Evolutionary conservation across 2,113 vertebrate species (phyloP).

Genomic region (Merops nubicus): DNA sequence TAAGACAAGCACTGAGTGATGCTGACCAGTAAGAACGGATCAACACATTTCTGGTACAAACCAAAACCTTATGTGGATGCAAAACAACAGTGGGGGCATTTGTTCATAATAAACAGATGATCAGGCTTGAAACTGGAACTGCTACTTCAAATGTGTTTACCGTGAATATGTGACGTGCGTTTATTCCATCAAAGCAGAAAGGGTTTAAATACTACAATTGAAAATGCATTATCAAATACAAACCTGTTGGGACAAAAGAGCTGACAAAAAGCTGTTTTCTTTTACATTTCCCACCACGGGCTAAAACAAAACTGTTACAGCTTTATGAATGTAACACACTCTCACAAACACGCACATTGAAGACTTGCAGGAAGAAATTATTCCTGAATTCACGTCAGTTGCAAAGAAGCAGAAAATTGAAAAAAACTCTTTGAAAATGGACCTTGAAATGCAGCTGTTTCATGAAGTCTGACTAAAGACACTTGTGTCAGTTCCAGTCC

Average conservation of each 20-base stretch:
- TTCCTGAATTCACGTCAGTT: neutral
- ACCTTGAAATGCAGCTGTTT: neutral
- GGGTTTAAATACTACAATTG: neutral
- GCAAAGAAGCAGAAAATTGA: neutral
- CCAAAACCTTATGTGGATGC: neutral
- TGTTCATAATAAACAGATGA: neutral
- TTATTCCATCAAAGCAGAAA: neutral
- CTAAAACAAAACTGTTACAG: neutral
- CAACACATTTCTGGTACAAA: neutral
- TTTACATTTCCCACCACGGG: neutral
- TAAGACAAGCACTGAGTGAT: neutral
- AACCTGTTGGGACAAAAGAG: neutral
- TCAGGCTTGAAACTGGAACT: neutral
- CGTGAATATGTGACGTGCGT: neutral
- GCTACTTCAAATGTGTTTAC: neutral
- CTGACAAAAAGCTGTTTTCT: neutral
- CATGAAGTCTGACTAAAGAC: neutral
- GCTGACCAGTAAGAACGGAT: neutral
- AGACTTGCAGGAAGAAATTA: neutral
- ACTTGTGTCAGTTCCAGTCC: neutral
- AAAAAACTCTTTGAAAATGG: neutral
- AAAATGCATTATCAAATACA: neutral
- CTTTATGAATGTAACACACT: neutral
- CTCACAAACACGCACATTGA: neutral
- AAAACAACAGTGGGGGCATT: neutral